These are phyloP conservation scores for Pseudorectes ferrugineus DNA, from an alignment of 2,113 vertebrate genomes.

Conservation along the genomic window DNA sequence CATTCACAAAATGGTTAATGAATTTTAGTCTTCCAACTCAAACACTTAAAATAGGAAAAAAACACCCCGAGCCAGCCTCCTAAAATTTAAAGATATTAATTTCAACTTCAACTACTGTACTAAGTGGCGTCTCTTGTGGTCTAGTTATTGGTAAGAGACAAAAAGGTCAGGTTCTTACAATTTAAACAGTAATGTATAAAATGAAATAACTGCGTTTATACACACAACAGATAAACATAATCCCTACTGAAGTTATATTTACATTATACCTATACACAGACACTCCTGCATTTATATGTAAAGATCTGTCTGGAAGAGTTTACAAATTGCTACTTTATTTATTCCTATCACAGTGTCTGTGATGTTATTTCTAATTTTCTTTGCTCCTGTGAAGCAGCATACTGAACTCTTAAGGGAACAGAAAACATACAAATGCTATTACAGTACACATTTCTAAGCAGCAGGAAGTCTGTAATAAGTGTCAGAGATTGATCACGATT, in stretches of 20 bases:
- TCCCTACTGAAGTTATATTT: not conserved
- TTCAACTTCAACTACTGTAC: not conserved
- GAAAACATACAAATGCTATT: conserved; percentile 74
- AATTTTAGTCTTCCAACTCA: not conserved
- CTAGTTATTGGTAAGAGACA: not conserved
- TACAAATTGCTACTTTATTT: conserved; percentile 24
- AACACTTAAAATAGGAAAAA: not conserved
- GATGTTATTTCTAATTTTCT: conserved; percentile 71
- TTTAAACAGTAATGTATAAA: not conserved
- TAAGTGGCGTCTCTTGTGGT: conserved; percentile 9
- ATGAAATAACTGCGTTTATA: not conserved
- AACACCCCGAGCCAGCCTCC: rapidly evolving
- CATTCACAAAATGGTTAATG: not conserved
- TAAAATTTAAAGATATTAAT: not conserved
- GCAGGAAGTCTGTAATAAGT: conserved; percentile 70
- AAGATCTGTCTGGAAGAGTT: not conserved
- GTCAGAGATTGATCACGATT: conserved; percentile 73
- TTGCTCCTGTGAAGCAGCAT: conserved; percentile 59
- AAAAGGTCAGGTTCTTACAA: not conserved
- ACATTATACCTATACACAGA: not conserved
- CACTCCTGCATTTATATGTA: not conserved
- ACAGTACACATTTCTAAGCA: conserved; percentile 67
- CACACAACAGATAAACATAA: not conserved
- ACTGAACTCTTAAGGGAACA: conserved; percentile 66
- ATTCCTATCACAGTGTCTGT: conserved; percentile 13